Percentiles rank a stretch among this genome's conserved stretches.
phyloP scores from a whole-genome alignment of 2,113 vertebrate species.

The Pedetes capensis region DNA sequence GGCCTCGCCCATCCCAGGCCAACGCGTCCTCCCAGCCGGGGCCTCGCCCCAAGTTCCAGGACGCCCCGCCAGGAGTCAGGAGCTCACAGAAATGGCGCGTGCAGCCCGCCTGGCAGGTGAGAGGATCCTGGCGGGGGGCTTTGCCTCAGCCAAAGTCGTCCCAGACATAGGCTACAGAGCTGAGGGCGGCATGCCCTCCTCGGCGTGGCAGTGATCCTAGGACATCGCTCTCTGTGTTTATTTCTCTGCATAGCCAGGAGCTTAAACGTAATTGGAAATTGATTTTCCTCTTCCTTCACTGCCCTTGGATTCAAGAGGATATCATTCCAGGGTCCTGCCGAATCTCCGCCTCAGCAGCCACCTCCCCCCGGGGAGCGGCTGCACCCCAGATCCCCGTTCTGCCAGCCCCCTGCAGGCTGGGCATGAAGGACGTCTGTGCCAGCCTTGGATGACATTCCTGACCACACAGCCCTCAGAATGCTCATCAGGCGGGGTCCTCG shows the following conservation, averaged over 20 bases:
- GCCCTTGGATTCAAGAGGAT: neutral
- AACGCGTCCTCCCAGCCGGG: fast-evolving
- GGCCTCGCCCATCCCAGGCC: fast-evolving
- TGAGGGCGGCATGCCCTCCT: fast-evolving
- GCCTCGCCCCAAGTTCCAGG: fast-evolving
- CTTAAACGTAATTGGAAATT: conserved; percentile 40
- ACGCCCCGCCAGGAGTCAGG: fast-evolving
- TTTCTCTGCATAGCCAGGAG: neutral
- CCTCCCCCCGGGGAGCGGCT: too few species aligned
- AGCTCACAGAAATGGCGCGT: fast-evolving
- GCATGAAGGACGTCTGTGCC: fast-evolving
- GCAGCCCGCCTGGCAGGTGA: neutral
- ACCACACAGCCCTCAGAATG: fast-evolving
- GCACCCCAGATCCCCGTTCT: neutral
- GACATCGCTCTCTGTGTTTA: fast-evolving
- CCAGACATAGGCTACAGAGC: fast-evolving
- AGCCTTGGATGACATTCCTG: fast-evolving
- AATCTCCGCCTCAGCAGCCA: neutral
- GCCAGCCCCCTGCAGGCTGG: fast-evolving
- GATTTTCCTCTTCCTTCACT: conserved; percentile 40
- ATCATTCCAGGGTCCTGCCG: neutral
- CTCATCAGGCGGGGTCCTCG: fast-evolving
- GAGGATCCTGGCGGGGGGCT: neutral
- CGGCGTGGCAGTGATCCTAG: fast-evolving
- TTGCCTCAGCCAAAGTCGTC: neutral